Evolutionary conservation across 2,888 invertebrate genomes (phyloP), one percentile per base, ranked within the genome.

Genomic region (Beris morrisii): DNA sequence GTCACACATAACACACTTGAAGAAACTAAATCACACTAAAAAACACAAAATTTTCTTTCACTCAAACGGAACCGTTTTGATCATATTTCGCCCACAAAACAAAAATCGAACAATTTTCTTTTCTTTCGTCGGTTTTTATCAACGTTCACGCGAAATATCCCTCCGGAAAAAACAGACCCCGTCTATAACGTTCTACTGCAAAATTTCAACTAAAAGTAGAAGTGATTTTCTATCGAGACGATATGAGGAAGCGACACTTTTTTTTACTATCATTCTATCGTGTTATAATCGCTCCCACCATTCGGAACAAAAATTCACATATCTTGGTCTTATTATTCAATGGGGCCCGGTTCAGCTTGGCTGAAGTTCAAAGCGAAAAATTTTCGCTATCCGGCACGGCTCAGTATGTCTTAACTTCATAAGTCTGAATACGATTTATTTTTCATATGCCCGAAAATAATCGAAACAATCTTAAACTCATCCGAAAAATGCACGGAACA

Each of bases 351-450:
- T 73, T 67, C 73, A 73, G 76, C 73, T 75, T 76, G 69, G 76
- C 58, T 77, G 74, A 74, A 75, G 74, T 74, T 75, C 73, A 73
- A 70, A 67, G 38, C 38, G 38, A 38, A 38, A 7, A 9, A 9
- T 64, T 67, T 66, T 66, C 68, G 31, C 57, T 13, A 11, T 53
- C 15, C 32, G 45, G 43, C 30, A 38, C 15, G 28, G 48, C 44
- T 38, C 54, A n/a, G 22, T 55, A n/a, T 54, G 2, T 38, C 9
- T 38, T 38, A 9, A 7, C 7, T 7, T 38, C 38, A 38, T 38
- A 38, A 38, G 38, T 38, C 7, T 38, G 9, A 38, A 38, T 1
- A 38, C 38, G 38, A 38, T 38, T 38, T 38, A 22, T 22, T 22
- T 22, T 22, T 3, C 22, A 22, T 22, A 22, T 22, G 22, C 22